Percentiles rank a stretch among this genome's conserved stretches.
Evolutionary conservation across 2,113 vertebrate species (phyloP).

Genomic region (Protobothrops flavoviridis): DNA sequence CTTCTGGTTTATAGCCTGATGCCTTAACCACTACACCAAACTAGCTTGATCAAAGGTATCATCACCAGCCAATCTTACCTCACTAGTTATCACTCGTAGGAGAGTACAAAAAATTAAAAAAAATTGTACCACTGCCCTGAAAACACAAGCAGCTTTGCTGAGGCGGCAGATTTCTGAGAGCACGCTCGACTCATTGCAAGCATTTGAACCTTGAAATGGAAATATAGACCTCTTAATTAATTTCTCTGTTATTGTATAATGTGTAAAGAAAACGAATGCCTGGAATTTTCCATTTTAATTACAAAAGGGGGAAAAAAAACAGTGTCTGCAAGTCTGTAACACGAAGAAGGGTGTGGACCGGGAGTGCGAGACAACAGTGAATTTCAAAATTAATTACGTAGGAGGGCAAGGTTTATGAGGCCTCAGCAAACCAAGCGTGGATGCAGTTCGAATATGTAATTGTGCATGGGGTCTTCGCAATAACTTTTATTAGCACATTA

Average conservation of each 20-base stretch:
- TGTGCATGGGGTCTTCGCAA: constrained; percentile 35
- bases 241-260: constrained; percentile 64
- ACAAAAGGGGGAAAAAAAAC: constrained; percentile 29
- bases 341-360: constrained; percentile 43
- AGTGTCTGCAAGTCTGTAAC: constrained; percentile 40
- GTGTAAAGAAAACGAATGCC: constrained; percentile 61
- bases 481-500: constrained; percentile 18
- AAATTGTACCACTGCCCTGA: constrained; percentile 14
- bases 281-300: constrained; percentile 62
- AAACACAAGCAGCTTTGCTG: constrained; percentile 58
- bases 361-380: constrained; percentile 40
- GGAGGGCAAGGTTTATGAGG: constrained; percentile 59
- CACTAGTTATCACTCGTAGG: constrained; percentile 22
- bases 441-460: constrained; percentile 44
- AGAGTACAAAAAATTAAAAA: background rate
- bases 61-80: background rate
- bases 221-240: constrained; percentile 72
- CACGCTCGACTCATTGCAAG: constrained; percentile 48
- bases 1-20: background rate
- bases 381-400: constrained; percentile 60
- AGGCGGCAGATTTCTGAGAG: constrained; percentile 47
- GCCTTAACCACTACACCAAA: background rate
- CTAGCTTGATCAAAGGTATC: background rate
- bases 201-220: constrained; percentile 73
- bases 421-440: constrained; percentile 47